A percentile compares a stretch with the other conserved stretches of the same genome.
phyloP scores from a whole-genome alignment of 1,140 invertebrate species.

The Drosophila dunni region DNA sequence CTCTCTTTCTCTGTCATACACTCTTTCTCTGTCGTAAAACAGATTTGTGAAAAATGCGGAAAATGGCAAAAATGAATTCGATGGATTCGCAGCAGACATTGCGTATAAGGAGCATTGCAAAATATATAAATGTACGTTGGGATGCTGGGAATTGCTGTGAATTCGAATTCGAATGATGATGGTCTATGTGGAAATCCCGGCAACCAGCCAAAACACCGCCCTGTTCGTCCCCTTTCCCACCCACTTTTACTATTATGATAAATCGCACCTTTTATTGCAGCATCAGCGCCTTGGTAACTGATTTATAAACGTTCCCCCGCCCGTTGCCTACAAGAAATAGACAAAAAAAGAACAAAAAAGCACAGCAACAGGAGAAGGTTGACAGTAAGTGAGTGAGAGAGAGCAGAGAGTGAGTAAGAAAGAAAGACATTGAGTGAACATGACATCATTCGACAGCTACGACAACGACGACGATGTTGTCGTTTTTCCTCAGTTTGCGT shows the following conservation, averaged over 20 bases:
- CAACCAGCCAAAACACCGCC: no score
- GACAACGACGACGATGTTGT: constrained; percentile 59
- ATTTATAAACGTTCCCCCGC: constrained; percentile 65
- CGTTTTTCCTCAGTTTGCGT: constrained; percentile 65
- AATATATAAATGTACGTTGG: constrained; percentile 54
- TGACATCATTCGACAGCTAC: constrained; percentile 73
- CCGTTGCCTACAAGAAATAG: constrained; percentile 48
- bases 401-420: constrained; percentile 3
- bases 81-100: constrained; percentile 72
- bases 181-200: not conserved
- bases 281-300: constrained; percentile 81
- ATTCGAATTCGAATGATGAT: constrained; percentile 17
- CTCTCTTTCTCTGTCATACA: not conserved
- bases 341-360: constrained; percentile 12
- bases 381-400: constrained; percentile 1
- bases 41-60: constrained; percentile 83
- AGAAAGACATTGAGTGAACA: constrained; percentile 48
- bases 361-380: constrained; percentile 11
- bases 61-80: constrained; percentile 82
- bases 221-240: not conserved
- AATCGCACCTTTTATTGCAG: constrained; percentile 83
- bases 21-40: constrained; percentile 49
- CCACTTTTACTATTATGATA: constrained; percentile 69
- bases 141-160: constrained; percentile 49
- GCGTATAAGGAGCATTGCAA: constrained; percentile 67